Base-by-base conservation (phyloP, 2,888 invertebrate species). In the Ommatoiulus sabulosus region DNA sequence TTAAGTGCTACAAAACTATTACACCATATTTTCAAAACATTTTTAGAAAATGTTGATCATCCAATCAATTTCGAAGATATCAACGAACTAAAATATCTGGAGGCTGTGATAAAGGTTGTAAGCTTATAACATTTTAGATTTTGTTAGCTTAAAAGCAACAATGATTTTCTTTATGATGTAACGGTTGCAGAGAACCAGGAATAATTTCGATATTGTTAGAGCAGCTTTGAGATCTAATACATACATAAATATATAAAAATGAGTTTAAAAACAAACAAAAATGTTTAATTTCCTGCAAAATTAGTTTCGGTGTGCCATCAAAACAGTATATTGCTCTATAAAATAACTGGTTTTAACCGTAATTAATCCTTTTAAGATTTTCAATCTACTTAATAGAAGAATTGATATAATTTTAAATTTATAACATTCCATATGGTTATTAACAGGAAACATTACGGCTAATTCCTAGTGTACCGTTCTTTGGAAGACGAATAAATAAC, bases 61-160 rank as follows among this genome's bases (percentile, higher is more conserved):
- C 24, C 24, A 1, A 24, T 72, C 72, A 72, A 24, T 72, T 72
- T 72, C 6, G 72, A 72, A 7, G 72, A 72, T 72, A 20, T 72
- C 5, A 72, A 72, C 24, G 91, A 92, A 52, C 90, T 94, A 91
- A 92, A 92, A 89, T 94, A 93, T 90, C 91, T 94, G 72, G 93
- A 94, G 90, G 92, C 93, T 89, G 92, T 92, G 89, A 92, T 94
- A 88, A 94, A 94, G 91, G 93, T 90, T 4, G 44, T n/a, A 35
- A 17, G 3, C 84, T 84, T 63, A 63, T 12, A 63, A 12, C 63
- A 63, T 4, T 17, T n/a, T 8, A 52, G 6, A 24, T 20, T 7
- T 72, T 72, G 12, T 12, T 52, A 12, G 5, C 52, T 52, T 15
- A 10, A 52, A 52, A 52, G 5, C 52, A 8, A 12, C 52, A 52